phyloP scores from a whole-genome alignment of 37 sponge, comb jelly and placozoan species.

The Spongilla lacustris region DNA sequence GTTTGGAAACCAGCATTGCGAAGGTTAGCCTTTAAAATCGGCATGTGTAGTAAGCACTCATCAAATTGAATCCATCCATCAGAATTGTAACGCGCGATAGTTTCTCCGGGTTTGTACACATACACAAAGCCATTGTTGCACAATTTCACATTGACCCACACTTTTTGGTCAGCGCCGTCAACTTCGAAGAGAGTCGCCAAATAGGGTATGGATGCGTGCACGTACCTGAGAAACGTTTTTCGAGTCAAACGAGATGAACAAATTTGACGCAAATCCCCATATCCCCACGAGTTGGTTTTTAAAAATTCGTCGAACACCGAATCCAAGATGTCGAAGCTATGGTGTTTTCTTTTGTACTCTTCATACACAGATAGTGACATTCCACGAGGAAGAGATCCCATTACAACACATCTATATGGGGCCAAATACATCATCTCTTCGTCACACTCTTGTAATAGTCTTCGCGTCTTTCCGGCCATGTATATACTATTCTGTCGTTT shows the following conservation, averaged over 20 bases:
- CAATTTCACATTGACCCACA: slow-evolving; percentile 1
- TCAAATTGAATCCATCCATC: too few relatives aligned
- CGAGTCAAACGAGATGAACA: neutral
- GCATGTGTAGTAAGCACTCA: too few relatives aligned
- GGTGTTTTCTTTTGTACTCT: neutral
- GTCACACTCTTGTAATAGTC: neutral
- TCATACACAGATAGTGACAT: neutral
- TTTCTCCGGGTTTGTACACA: neutral
- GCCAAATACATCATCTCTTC: neutral
- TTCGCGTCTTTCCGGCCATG: neutral
- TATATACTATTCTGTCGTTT: too few relatives aligned
- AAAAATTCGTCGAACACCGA: neutral
- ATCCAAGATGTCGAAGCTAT: neutral
- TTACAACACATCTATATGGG: neutral
- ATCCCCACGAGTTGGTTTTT: neutral
- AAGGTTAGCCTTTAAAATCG: too few relatives aligned
- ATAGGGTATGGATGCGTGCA: neutral
- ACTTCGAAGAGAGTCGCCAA: neutral
- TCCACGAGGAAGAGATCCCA: neutral
- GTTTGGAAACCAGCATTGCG: too few relatives aligned
- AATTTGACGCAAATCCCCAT: neutral
- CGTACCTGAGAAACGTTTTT: neutral
- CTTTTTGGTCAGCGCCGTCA: neutral
- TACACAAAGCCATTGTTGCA: neutral
- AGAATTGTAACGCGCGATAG: too few relatives aligned